Evolutionary conservation across 2,797 vertebrate genomes (phyloP).

Genomic region (Centroberyx gerrardi): DNA sequence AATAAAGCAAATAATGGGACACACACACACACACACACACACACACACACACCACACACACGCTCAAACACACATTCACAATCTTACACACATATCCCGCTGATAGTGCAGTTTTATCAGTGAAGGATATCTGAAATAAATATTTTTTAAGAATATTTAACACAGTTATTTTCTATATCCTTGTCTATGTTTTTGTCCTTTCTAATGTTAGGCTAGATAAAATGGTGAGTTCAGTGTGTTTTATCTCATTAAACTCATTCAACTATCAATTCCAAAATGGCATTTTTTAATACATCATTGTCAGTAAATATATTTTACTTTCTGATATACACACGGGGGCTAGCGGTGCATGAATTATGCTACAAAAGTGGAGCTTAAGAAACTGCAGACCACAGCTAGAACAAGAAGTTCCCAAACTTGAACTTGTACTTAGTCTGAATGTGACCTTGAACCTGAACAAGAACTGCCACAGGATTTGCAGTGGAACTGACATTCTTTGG

Average conservation of each 20-base stretch:
- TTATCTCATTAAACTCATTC: neutral
- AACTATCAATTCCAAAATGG: neutral
- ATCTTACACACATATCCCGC: neutral
- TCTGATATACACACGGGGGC: neutral
- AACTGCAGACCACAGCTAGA: slow-evolving; percentile 19
- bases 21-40: slow-evolving; percentile 53
- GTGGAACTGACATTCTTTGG: neutral
- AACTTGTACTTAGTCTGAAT: slow-evolving; percentile 38
- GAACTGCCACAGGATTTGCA: neutral
- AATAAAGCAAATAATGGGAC: slow-evolving; percentile 17
- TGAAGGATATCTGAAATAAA: neutral
- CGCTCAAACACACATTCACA: slow-evolving; percentile 9
- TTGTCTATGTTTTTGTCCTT: neutral
- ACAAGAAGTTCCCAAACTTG: slow-evolving; percentile 40
- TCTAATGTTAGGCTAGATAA: slow-evolving; percentile 5
- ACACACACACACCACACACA: slow-evolving; percentile 26
- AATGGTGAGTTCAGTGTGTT: slow-evolving; percentile 3
- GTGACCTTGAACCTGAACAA: slow-evolving; percentile 52
- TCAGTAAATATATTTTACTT: neutral
- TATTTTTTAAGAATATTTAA: neutral
- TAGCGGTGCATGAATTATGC: neutral
- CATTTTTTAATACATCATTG: neutral
- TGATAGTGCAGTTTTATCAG: neutral
- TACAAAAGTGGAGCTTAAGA: slow-evolving; percentile 4
- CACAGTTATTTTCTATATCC: neutral